A percentile compares a stretch with the other conserved stretches of the same genome.
phyloP scores from a whole-genome alignment of 2,888 invertebrate genomes.

The Lucinisca nassula region DNA sequence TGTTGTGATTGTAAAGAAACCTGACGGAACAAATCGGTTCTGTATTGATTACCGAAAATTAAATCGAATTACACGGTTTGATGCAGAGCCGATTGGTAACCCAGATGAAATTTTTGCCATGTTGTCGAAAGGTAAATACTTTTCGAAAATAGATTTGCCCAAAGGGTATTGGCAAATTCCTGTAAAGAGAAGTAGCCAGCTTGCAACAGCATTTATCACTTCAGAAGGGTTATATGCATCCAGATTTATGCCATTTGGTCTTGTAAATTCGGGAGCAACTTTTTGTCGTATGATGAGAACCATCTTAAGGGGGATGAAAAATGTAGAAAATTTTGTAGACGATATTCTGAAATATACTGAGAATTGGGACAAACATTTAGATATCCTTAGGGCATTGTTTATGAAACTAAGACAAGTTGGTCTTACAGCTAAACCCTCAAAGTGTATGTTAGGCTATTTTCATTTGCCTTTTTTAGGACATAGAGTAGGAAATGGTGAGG shows the following conservation, averaged over 20 bases:
- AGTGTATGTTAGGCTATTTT: slow-evolving; percentile 22
- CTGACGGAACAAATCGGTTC: slow-evolving; percentile 55
- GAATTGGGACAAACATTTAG: slow-evolving; percentile 43
- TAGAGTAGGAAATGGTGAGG: slow-evolving; percentile 23
- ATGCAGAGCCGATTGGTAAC: slow-evolving; percentile 64
- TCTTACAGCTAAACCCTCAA: slow-evolving; percentile 43
- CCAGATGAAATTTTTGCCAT: slow-evolving; percentile 59
- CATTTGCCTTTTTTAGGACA: slow-evolving; percentile 25
- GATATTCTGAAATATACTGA: slow-evolving; percentile 32
- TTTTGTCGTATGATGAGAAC: slow-evolving; percentile 16
- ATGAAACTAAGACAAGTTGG: slow-evolving; percentile 16
- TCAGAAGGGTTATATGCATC: neutral
- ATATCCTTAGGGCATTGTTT: slow-evolving; percentile 24
- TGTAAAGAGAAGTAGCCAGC: neutral
- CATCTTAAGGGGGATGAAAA: slow-evolving; percentile 27
- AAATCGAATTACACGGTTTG: slow-evolving; percentile 64
- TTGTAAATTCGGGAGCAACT: neutral
- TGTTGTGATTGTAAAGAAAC: slow-evolving; percentile 59
- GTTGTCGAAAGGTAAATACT: neutral
- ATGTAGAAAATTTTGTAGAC: slow-evolving; percentile 43
- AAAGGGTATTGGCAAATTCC: slow-evolving; percentile 22
- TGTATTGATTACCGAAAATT: slow-evolving; percentile 63
- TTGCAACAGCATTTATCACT: neutral
- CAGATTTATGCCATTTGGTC: slow-evolving; percentile 13
- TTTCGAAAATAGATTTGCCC: neutral